Base-by-base conservation (phyloP, 2,113 vertebrate species). In the Pseudonaja textilis region DNA sequence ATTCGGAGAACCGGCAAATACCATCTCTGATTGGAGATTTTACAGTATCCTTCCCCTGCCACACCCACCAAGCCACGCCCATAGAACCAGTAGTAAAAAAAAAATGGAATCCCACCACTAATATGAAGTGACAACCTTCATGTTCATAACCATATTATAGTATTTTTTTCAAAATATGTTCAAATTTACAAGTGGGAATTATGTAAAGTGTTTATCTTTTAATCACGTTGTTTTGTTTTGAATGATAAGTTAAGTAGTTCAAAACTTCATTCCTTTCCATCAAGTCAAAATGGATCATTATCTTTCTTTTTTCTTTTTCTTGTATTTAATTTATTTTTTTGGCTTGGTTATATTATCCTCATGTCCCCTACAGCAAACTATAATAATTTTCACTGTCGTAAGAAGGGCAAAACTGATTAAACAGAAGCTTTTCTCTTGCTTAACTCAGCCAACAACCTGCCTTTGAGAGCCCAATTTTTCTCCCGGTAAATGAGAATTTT, bases 401-500 rank as follows among this genome's bases (percentile, higher is more conserved):
- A 97, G 94, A 93, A 97, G 94, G 90, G 87, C 89, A 97, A 92
- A 96, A 93, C 94, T 95, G 95, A 97, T 96, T 96, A 96, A 96
- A 92, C 89, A 57, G 92, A 95, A 92, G 74, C 57, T 95, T 95
- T 91, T 47, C 34, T 95, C 56, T 56, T 93, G 90, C 54, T 90
- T 85, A 97, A 94, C 88, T 94, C 87, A 96, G 85, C n/a, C 96
- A 96, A 88, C 64, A 94, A 96, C 55, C 50, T 96, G 92, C 57
- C 22, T 88, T 64, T 91, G 7, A 94, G 85, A 57, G 90, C 0
- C 22, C 12, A 55, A 26, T 59, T 81, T 52, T 16, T 45, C 56
- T 57, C 29, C 55, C 9, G n/a, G 1, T 89, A 89, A 94, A 94
- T 12, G 59, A 91, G 0, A 69, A 90, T 85, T 52, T 93, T 95